These are phyloP conservation scores for Nesogale talazaci DNA, from an alignment of 2,113 vertebrate genomes.

Conservation along the genomic window DNA sequence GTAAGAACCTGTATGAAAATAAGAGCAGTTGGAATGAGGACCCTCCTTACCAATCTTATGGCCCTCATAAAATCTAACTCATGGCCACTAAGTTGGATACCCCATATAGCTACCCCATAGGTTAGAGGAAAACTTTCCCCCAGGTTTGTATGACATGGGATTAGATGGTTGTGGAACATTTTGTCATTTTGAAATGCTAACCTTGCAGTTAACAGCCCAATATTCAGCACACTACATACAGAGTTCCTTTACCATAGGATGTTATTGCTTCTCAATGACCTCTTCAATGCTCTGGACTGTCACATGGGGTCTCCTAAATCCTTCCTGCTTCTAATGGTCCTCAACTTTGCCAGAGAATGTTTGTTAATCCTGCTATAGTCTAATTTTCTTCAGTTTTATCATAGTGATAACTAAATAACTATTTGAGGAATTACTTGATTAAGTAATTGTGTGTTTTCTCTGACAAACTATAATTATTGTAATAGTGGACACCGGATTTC, in stretches of 20 bases:
- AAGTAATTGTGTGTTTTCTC: neutral
- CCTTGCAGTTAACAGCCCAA: too few species aligned
- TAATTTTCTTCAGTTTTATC: neutral
- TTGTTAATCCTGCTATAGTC: neutral
- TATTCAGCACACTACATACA: too few species aligned
- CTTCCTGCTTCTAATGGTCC: neutral
- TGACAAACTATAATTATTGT: neutral
- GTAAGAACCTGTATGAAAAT: neutral
- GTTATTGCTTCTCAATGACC: neutral
- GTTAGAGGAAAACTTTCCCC: too few species aligned
- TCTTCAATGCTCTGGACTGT: neutral
- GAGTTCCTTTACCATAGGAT: neutral
- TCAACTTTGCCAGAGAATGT: neutral
- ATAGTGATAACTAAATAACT: slow-evolving; percentile 27
- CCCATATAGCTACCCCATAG: too few species aligned
- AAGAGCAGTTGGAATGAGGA: neutral
- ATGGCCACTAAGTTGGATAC: too few species aligned
- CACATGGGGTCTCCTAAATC: neutral
- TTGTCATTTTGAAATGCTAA: too few species aligned
- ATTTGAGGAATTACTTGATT: neutral
- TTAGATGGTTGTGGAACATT: too few species aligned
- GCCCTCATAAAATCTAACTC: too few species aligned
- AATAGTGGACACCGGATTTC: neutral
- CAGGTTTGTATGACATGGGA: too few species aligned
- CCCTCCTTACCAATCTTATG: neutral